These are phyloP conservation scores for Dinoponera quadriceps DNA, from an alignment of 1,140 invertebrate species.

Conservation along the genomic window DNA sequence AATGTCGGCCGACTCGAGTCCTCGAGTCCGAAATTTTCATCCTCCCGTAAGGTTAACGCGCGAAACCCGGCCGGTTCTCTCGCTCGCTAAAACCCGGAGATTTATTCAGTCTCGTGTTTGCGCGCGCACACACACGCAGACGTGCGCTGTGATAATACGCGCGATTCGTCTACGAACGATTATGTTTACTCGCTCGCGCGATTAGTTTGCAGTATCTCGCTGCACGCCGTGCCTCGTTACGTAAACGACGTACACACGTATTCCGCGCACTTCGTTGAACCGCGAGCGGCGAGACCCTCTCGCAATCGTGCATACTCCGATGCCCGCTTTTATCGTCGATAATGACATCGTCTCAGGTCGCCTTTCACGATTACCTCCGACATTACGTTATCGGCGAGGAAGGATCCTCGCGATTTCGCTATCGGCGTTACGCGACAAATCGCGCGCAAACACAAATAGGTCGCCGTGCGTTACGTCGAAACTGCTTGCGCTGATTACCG, in stretches of 20 bases:
- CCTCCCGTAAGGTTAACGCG: too few relatives aligned
- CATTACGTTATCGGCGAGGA: constrained; percentile 8
- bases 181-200: constrained; percentile 11
- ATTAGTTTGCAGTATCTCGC: constrained; percentile 31
- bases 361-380: constrained; percentile 32
- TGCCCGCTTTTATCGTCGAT: constrained; percentile 27
- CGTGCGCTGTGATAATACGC: not conserved
- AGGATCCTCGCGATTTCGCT: constrained; percentile 14
- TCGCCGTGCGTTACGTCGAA: too few relatives aligned
- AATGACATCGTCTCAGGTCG: constrained; percentile 7
- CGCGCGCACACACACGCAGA: too few relatives aligned
- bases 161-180: not conserved
- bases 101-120: not conserved
- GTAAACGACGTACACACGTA: constrained; percentile 5
- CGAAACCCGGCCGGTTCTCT: too few relatives aligned
- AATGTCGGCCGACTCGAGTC: not conserved
- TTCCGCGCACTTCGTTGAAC: not conserved
- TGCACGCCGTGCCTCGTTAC: constrained; percentile 19
- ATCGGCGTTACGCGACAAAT: not conserved
- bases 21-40: too few relatives aligned
- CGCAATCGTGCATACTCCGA: constrained; percentile 13
- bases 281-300: not conserved
- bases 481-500: too few relatives aligned
- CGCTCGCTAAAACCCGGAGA: not conserved
- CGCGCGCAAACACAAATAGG: too few relatives aligned